Evolutionary conservation across 2,888 invertebrate species (phyloP), one percentile per base, ranked within the genome.

Genomic region (Scaptomyza polygonia): DNA sequence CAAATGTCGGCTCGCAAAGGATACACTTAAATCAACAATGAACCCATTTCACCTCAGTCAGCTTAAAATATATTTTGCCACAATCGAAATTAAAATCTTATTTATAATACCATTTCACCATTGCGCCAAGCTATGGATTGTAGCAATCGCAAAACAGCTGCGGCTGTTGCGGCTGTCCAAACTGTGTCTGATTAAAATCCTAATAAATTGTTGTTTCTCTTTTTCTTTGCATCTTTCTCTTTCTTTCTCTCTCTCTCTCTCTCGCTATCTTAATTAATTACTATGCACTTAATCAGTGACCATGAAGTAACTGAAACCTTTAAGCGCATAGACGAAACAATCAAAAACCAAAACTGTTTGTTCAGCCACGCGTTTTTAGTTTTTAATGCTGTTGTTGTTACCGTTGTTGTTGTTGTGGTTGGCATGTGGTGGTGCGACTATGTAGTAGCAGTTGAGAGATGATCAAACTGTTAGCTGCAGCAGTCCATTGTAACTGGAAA

Each of bases 231-330:
- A 55, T 29, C 70, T 73, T 73, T 56, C 67, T 58, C 47, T 48
- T 67, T 40, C 39, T 16, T 16, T 39, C 14, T 36, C 39, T 39
- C 39, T 53, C 77, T 55, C 49, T 48, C 70, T 43, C 16, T 39
- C 4, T 30, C 30, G 54, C 67, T 72, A 59, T 61, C 45, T 48
- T 66, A 43, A 65, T 70, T 83, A 83, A 83, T 83, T 83, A 80
- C 66, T 74, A 83, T 83, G 86, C 88, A 80, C 78, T 72, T 72
- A 83, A 64, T 83, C 88, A 88, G 84, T 86, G 83, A 70, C 86
- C 83, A 83, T 83, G 88, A 83, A 83, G 82, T 59, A 67, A 72
- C 54, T 55, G 39, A 69, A 77, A 67, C 77, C 77, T 67, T 49
- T 42, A 62, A 57, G 61, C 73, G 73, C 77, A 67, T 21, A 55